Conservation (phyloP, 1,140 invertebrate species). For the Drosophila oshimai region DNA sequence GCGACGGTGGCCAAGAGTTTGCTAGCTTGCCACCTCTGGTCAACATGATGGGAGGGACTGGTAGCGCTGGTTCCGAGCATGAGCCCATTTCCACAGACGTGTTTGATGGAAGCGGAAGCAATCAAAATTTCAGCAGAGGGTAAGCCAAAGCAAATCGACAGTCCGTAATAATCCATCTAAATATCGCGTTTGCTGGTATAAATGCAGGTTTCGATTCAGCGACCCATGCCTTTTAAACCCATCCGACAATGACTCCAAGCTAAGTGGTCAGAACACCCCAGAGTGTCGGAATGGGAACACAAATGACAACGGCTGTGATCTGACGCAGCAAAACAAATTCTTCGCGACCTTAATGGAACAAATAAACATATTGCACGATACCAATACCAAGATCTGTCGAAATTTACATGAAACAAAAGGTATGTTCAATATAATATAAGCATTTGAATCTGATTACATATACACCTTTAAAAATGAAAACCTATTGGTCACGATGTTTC, state of each 20-base stretch:
- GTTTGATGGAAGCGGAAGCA: slow-evolving; percentile 72
- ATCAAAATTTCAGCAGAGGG: slow-evolving; percentile 74
- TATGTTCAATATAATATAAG: slow-evolving; percentile 21
- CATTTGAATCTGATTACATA: too few species aligned
- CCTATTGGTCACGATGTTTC: slow-evolving; percentile 6
- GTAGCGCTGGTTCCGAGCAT: slow-evolving; percentile 54
- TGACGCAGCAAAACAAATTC: slow-evolving; percentile 74
- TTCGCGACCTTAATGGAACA: slow-evolving; percentile 78
- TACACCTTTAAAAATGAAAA: background rate
- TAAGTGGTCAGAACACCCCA: slow-evolving; percentile 77
- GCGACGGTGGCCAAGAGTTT: slow-evolving; percentile 71
- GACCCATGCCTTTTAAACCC: slow-evolving; percentile 81
- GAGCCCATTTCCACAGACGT: slow-evolving; percentile 79
- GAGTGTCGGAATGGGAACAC: slow-evolving; percentile 64
- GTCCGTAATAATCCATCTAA: background rate
- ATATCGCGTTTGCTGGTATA: background rate
- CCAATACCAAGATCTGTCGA: slow-evolving; percentile 82
- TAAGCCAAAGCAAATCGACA: slow-evolving; percentile 1
- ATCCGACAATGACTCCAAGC: slow-evolving; percentile 78
- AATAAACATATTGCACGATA: slow-evolving; percentile 80
- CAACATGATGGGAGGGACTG: slow-evolving; percentile 64
- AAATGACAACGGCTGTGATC: slow-evolving; percentile 43
- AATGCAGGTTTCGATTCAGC: slow-evolving; percentile 75
- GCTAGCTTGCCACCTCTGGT: slow-evolving; percentile 76
- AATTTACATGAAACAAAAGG: slow-evolving; percentile 82